Percentiles rank a stretch among this genome's conserved stretches.
Conservation (phyloP, 2,113 vertebrate genomes). For the Quiscalus mexicanus region DNA sequence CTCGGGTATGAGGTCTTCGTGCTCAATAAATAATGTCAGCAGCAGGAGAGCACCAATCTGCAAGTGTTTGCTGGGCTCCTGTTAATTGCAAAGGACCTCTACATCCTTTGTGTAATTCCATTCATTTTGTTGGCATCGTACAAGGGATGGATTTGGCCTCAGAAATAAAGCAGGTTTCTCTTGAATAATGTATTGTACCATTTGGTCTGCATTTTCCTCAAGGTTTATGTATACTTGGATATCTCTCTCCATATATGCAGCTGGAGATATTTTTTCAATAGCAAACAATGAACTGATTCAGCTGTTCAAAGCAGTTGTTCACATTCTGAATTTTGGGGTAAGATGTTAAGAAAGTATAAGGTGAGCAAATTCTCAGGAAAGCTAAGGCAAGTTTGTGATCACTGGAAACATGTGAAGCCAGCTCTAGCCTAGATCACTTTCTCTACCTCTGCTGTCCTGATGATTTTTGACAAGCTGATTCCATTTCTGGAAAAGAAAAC, state of each 20-base stretch:
- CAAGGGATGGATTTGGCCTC: constrained; percentile 30
- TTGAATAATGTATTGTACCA: constrained; percentile 62
- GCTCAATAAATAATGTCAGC: constrained; percentile 33
- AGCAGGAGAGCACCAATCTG: rapidly evolving
- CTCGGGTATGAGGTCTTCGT: background rate
- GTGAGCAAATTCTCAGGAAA: background rate
- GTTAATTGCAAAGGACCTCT: constrained; percentile 26
- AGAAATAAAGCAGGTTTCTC: constrained; percentile 56
- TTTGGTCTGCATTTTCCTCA: constrained; percentile 54
- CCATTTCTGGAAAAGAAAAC: constrained; percentile 27
- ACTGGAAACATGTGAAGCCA: background rate
- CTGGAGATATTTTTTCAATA: constrained; percentile 39
- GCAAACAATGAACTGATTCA: constrained; percentile 42
- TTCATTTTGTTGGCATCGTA: constrained; percentile 13
- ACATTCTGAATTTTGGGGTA: background rate
- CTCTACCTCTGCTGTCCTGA: constrained; percentile 16
- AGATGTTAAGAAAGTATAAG: background rate
- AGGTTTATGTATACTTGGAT: constrained; percentile 48
- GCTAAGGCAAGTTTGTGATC: background rate
- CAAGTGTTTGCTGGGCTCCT: background rate
- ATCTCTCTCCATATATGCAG: constrained; percentile 41
- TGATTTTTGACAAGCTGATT: constrained; percentile 30
- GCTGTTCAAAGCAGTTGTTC: constrained; percentile 10
- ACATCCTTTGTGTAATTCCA: constrained; percentile 42
- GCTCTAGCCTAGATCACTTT: background rate